Conservation (phyloP, 2,113 vertebrate species). For the Epinephelus fuscoguttatus region DNA sequence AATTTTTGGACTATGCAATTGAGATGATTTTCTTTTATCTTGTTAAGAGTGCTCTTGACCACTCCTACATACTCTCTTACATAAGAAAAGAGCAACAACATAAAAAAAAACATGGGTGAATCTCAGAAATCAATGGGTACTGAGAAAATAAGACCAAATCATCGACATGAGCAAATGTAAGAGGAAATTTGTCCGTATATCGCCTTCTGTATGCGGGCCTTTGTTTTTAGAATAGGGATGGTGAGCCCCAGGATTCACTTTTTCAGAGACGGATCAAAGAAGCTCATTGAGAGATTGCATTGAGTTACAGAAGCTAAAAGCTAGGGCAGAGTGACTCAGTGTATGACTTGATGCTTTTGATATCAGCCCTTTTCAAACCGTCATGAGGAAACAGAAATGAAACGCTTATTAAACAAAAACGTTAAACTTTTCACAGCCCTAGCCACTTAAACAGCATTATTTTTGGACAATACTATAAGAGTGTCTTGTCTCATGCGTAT, state of each 20-base stretch:
- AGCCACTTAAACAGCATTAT: not conserved
- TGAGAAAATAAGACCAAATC: no score
- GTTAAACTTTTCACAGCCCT: not conserved
- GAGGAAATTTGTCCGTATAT: no score
- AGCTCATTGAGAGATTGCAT: not conserved
- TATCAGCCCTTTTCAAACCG: not conserved
- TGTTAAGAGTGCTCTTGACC: no score
- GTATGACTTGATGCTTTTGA: not conserved
- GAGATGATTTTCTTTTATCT: no score
- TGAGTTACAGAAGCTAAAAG: not conserved
- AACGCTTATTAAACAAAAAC: not conserved
- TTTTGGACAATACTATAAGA: not conserved
- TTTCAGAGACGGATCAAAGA: conserved; percentile 25
- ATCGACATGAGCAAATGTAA: no score
- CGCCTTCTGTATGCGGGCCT: no score
- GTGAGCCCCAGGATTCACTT: conserved; percentile 4
- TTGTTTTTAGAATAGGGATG: not conserved
- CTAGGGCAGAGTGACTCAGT: no score
- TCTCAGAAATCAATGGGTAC: no score
- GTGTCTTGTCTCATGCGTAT: not conserved
- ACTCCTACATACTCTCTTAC: no score
- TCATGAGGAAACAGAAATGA: not conserved
- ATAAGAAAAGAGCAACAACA: no score
- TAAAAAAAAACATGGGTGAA: no score
- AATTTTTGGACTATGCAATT: no score